Conservation (phyloP, 37 sponge, comb jelly and placozoan genomes). For the Beroe forskalii region DNA sequence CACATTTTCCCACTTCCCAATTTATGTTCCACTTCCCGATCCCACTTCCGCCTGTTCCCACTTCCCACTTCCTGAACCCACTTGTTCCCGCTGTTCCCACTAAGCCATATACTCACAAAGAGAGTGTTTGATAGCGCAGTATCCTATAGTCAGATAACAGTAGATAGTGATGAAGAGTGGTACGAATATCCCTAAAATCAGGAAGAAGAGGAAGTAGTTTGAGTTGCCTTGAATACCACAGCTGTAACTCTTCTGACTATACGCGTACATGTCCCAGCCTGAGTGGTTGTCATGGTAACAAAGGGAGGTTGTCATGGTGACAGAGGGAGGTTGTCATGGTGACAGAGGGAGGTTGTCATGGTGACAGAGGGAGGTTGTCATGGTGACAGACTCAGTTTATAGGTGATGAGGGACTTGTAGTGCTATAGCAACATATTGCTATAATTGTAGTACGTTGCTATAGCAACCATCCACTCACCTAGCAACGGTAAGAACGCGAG, state of each 20-base stretch:
- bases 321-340: no score
- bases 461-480: not conserved
- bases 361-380: no score
- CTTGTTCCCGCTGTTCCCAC: no score
- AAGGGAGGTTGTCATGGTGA: no score
- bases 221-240: constrained; percentile 33
- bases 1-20: no score
- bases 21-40: no score
- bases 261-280: constrained; percentile 53
- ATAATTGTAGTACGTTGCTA: no score
- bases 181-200: constrained; percentile 26
- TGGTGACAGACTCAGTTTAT: not conserved
- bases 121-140: constrained; percentile 59
- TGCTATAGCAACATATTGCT: no score
- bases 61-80: no score
- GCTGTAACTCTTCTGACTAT: constrained; percentile 61
- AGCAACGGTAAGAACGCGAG: constrained; percentile 26
- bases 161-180: constrained; percentile 51
- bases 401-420: constrained; percentile 45
- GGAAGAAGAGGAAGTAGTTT: constrained; percentile 31
- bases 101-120: constrained; percentile 38
- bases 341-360: no score
- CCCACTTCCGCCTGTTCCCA: no score
- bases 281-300: no score
- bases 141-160: constrained; percentile 36